These are phyloP conservation scores for Patella caerulea DNA, from an alignment of 2,888 invertebrate genomes.

Conservation along the genomic window DNA sequence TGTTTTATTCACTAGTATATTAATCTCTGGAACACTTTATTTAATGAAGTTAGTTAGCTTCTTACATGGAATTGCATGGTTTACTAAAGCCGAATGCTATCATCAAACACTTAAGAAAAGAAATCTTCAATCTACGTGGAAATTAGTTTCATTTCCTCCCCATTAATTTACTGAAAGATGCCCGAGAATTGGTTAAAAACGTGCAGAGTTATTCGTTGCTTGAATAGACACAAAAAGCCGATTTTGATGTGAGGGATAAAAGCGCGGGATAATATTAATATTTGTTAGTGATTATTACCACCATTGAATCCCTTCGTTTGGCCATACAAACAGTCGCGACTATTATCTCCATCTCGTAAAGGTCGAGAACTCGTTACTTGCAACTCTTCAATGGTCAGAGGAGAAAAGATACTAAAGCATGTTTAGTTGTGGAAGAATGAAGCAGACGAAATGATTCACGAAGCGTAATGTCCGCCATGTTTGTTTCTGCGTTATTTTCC, in stretches of 20 bases:
- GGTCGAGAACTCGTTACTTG: slow-evolving; percentile 13
- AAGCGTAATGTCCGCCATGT: slow-evolving; percentile 12
- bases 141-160: slow-evolving; percentile 7
- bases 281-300: neutral
- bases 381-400: slow-evolving; percentile 1
- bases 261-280: slow-evolving; percentile 6
- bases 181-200: slow-evolving; percentile 4
- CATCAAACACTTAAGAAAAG: slow-evolving; percentile 6
- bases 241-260: slow-evolving; percentile 8
- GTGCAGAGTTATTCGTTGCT: neutral
- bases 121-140: slow-evolving; percentile 1
- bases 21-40: slow-evolving; percentile 6
- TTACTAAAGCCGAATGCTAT: neutral
- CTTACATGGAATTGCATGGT: neutral
- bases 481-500: slow-evolving; percentile 5
- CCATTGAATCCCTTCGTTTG: slow-evolving; percentile 4
- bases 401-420: slow-evolving; percentile 12
- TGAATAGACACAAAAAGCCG: slow-evolving; percentile 10
- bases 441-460: neutral
- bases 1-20: neutral
- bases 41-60: slow-evolving; percentile 5
- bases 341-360: neutral
- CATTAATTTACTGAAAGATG: slow-evolving; percentile 13
- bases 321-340: neutral
- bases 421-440: slow-evolving; percentile 8